Base-by-base conservation (phyloP, 1,140 invertebrate genomes). In the Coenobita brevimanus region DNA sequence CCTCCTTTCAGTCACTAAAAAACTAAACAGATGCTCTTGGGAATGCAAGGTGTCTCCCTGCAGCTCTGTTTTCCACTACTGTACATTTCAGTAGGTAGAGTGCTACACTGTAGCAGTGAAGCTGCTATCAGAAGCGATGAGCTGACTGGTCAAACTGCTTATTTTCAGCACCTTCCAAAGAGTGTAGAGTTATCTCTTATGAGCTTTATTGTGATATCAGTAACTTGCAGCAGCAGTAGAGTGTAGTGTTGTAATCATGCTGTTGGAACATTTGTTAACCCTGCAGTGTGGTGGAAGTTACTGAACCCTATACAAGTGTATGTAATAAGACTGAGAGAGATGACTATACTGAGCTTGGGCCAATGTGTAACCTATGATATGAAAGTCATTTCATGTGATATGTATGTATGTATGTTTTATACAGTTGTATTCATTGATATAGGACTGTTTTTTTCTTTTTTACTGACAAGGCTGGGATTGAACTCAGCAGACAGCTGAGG, bases 351-450 rank as follows among this genome's bases (percentile, higher is more conserved):
- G 46, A 86, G 67, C 50, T 79, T 30, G 43, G 60, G 64, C 60
- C 69, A 69, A 46, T 60, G n/a, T 84, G 43, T 86, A 38, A 67
- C 79, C 67, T 43, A 79, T 80, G 57, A 57, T 86, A 62, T 67
- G 76, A 54, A 85, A 86, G 84, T 86, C 84, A 86, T 86, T 86
- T 86, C 60, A 79, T 86, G 84, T 86, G 84, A 86, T 86, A 86
- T 86, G 43, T 86, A 86, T 86, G 43, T 86, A 86, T 86, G 76
- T 86, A 86, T 86, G 79, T 86, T 78, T 86, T 86, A 69, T 86
- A 86, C 60, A 78, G 41, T 54, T 86, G 73, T 86, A 79, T 86
- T 75, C 67, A 33, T 21, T 79, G 84, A 78, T 86, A 69, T 43
- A 67, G 38, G 36, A 30, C 54, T 54, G 36, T 33, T 46, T 75